phyloP scores from a whole-genome alignment of 2,113 vertebrate genomes.

The Aix galericulata region DNA sequence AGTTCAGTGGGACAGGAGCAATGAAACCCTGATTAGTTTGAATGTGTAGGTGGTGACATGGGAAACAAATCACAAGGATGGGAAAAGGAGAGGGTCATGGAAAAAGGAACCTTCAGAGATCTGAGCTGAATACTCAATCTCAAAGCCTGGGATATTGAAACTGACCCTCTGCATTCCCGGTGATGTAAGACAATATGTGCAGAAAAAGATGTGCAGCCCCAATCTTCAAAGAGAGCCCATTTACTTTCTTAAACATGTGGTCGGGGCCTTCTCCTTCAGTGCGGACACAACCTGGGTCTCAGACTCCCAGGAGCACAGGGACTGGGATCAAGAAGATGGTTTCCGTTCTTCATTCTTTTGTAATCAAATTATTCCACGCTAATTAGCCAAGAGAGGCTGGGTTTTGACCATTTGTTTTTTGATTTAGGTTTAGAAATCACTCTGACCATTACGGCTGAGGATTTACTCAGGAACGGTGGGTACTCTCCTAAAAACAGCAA shows the following conservation, averaged over 20 bases:
- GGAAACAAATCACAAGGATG: not conserved
- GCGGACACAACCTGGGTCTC: not conserved
- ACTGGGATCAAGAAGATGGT: not conserved
- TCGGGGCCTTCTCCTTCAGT: not conserved
- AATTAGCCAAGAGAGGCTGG: not conserved
- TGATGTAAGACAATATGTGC: fast-evolving
- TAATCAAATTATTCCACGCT: not conserved
- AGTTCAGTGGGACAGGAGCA: not conserved
- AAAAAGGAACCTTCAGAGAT: not conserved
- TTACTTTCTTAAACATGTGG: not conserved
- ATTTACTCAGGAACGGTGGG: fast-evolving
- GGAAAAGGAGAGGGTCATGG: not conserved
- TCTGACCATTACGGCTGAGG: not conserved
- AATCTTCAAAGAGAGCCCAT: not conserved
- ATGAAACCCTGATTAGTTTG: not conserved
- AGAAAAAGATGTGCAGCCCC: not conserved
- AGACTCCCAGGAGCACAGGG: not conserved
- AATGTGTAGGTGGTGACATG: not conserved
- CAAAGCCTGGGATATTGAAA: not conserved
- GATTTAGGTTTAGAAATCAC: not conserved
- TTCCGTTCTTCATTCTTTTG: fast-evolving
- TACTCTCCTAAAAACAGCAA: fast-evolving
- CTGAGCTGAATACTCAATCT: not conserved
- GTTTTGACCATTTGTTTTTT: not conserved
- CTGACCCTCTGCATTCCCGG: not conserved